These are phyloP conservation scores for Notoglanidium macrostoma DNA, from an alignment of 2,797 vertebrate genomes.

Conservation along the genomic window DNA sequence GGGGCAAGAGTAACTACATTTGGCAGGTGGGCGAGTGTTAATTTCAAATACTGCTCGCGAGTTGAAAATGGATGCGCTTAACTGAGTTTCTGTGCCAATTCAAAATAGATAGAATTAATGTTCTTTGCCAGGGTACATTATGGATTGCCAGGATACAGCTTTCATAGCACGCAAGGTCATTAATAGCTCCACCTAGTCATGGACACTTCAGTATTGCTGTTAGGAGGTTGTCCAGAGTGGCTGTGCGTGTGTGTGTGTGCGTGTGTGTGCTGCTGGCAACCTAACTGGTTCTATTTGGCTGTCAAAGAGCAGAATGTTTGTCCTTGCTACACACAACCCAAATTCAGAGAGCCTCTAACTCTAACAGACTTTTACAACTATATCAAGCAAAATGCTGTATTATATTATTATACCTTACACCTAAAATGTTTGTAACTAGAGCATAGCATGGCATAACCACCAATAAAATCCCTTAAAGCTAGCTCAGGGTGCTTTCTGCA, in stretches of 20 bases:
- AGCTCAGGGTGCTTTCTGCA: slow-evolving; percentile 10
- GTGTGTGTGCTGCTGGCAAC: slow-evolving; percentile 26
- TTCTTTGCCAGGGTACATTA: neutral
- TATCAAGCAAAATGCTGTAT: neutral
- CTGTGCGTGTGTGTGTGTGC: slow-evolving; percentile 8
- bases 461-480: neutral
- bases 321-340: slow-evolving; percentile 52
- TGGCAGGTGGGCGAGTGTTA: neutral
- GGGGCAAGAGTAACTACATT: neutral
- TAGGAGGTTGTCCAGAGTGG: slow-evolving; percentile 15
- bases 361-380: slow-evolving; percentile 57
- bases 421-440: slow-evolving; percentile 11
- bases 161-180: slow-evolving; percentile 25
- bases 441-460: neutral
- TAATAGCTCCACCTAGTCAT: slow-evolving; percentile 24
- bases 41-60: neutral
- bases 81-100: neutral
- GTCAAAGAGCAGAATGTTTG: slow-evolving; percentile 38
- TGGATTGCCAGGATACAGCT: neutral
- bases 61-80: neutral
- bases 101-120: neutral
- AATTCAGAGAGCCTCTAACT: slow-evolving; percentile 42
- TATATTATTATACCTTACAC: neutral
- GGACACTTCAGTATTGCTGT: slow-evolving; percentile 15
- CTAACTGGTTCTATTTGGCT: slow-evolving; percentile 23